Conservation (phyloP, 2,888 invertebrate species). For the Leucophenga montana region DNA sequence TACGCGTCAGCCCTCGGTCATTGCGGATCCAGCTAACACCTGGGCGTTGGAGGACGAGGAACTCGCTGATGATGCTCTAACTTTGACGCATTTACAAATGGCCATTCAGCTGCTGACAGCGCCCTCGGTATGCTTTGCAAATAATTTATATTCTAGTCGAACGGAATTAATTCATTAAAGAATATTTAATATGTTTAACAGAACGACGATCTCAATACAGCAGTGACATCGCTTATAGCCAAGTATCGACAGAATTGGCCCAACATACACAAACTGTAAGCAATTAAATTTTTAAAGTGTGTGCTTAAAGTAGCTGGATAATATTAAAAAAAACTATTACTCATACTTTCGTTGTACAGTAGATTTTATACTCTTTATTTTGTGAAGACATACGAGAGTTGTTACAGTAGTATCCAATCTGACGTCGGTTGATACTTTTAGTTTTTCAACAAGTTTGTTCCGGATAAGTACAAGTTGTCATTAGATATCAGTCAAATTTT, state of each 20-base stretch:
- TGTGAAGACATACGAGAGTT: too few relatives aligned
- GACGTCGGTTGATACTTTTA: too few relatives aligned
- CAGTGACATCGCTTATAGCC: slow-evolving; percentile 79
- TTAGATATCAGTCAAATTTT: too few relatives aligned
- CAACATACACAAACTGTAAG: slow-evolving; percentile 71
- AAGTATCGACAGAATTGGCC: slow-evolving; percentile 77
- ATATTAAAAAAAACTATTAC: too few relatives aligned
- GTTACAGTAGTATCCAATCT: too few relatives aligned
- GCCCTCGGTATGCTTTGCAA: slow-evolving; percentile 78
- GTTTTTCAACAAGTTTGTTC: too few relatives aligned
- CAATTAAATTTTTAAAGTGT: slow-evolving; percentile 7
- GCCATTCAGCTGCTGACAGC: slow-evolving; percentile 87
- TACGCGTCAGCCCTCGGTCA: slow-evolving; percentile 70
- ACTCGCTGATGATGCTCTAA: slow-evolving; percentile 71
- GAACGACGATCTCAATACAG: slow-evolving; percentile 80
- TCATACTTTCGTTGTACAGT: too few relatives aligned
- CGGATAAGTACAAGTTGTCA: too few relatives aligned
- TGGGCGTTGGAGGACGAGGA: slow-evolving; percentile 73
- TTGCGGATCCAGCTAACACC: slow-evolving; percentile 61
- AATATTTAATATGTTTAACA: slow-evolving; percentile 56
- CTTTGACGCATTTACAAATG: slow-evolving; percentile 84
- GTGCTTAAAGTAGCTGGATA: too few relatives aligned
- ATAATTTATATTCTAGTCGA: too few relatives aligned
- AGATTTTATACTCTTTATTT: too few relatives aligned
- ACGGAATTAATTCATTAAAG: not conserved